Evolutionary conservation across 2,888 invertebrate genomes (phyloP).

Genomic region (Rhopalosiphum nymphaeae): DNA sequence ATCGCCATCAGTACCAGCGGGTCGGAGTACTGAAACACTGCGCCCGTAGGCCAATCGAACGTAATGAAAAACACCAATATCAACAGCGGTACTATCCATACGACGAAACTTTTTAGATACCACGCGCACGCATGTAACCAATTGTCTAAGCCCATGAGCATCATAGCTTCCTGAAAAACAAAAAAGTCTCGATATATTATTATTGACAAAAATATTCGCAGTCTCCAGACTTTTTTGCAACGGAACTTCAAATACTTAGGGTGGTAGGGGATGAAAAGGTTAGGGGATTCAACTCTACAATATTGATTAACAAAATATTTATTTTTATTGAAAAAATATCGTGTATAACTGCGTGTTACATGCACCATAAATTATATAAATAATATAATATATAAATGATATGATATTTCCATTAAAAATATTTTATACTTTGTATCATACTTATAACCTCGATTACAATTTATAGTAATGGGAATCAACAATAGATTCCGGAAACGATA

Average conservation of each 20-base stretch:
- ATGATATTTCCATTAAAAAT: no score
- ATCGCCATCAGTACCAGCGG: constrained; percentile 79
- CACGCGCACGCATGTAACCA: constrained; percentile 90
- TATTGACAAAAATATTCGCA: constrained; percentile 68
- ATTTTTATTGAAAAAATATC: neutral
- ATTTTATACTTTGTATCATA: neutral
- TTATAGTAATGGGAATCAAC: neutral
- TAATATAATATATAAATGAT: neutral
- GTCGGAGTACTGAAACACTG: constrained; percentile 79
- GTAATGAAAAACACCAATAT: constrained; percentile 72
- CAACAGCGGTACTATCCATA: constrained; percentile 76
- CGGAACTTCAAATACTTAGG: neutral
- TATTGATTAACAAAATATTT: neutral
- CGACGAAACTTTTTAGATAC: constrained; percentile 83
- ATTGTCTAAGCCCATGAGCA: constrained; percentile 88
- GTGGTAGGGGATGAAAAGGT: neutral
- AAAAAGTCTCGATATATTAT: neutral
- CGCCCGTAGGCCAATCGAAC: constrained; percentile 65
- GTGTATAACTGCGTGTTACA: neutral
- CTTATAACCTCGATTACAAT: neutral
- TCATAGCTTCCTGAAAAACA: constrained; percentile 84
- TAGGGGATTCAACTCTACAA: neutral
- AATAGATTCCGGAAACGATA: neutral
- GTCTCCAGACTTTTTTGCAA: neutral
- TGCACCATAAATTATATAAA: neutral